Base-by-base conservation (phyloP, 2,113 vertebrate species). In the Puma concolor region DNA sequence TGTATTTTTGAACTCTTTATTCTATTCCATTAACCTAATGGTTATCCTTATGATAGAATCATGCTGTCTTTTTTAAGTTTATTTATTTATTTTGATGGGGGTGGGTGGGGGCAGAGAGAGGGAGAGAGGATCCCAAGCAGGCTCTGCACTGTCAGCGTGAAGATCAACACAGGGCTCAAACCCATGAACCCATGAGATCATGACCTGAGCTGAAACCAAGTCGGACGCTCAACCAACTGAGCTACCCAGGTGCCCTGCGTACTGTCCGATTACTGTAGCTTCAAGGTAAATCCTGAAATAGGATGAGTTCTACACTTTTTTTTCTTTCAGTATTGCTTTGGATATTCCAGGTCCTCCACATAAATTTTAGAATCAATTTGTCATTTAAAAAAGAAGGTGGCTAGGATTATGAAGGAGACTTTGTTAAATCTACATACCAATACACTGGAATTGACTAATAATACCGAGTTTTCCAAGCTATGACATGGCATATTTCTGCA, bases 1-100 rank as follows among this genome's bases (percentile, higher is more conserved):
- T 66, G 23, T 57, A 76, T 81, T 86, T 94, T 33, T 60, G 16
- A 95, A 54, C 29, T 91, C 29, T 48, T 41, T 69, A 23, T 63
- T 89, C 66, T 82, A 16, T 94, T 90, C 36, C 36, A 66, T 72
- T 93, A 88, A 36, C 27, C 15, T 60, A 80, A 48, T n/a, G 81
- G 57, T 82, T 82, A 82, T 88, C 41, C 54, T 82, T 83, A 60
- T 52, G 29, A 91, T 60, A 84, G 52, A 91, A 92, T 72, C 88
- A 60, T 60, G 57, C 57, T 60, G 57, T 60, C 57, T 60, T 60
- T 60, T 60, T 60, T 1, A 60, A 60, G 57, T 17, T 23, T 60
- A 60, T 23, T 60, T 60, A 60, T 60, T 60, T 60, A 23, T 60
- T 60, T 60, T 60, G 57, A 44, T 1, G 44, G 44, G 44, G 44